A percentile compares a stretch with the other conserved stretches of the same genome.
These are phyloP conservation scores for Australoheros facetus DNA, from an alignment of 2,797 vertebrate genomes.

Conservation along the genomic window DNA sequence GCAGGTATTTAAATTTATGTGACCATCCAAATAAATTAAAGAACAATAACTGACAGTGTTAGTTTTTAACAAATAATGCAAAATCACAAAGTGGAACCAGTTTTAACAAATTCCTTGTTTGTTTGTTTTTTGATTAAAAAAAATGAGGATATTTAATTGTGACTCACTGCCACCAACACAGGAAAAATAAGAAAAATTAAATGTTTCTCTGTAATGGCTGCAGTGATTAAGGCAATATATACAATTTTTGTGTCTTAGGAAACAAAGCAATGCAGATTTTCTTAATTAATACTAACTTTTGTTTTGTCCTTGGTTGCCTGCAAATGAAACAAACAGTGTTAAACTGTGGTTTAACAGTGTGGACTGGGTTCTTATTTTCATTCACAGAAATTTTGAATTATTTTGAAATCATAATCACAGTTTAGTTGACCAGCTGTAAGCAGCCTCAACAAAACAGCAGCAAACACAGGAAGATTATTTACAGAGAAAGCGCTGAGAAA, in stretches of 20 bases:
- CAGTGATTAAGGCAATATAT: no score
- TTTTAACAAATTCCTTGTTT: no score
- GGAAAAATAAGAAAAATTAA: neutral
- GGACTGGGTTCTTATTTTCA: neutral
- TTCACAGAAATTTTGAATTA: neutral
- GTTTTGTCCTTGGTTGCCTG: neutral
- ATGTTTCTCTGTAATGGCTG: neutral
- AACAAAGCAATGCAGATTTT: neutral
- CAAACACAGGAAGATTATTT: neutral
- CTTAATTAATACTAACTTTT: neutral
- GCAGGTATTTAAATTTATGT: no score
- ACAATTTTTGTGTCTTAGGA: neutral
- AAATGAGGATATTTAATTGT: neutral
- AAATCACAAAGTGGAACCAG: no score
- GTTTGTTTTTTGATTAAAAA: no score
- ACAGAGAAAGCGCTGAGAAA: neutral
- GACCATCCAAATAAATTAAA: neutral
- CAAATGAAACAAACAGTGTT: neutral
- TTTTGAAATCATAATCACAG: constrained; percentile 1
- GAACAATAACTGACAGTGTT: no score
- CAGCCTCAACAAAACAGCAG: constrained; percentile 12
- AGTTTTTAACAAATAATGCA: no score
- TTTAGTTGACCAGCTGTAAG: neutral
- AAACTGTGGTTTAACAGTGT: neutral
- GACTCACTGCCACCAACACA: no score